Evolutionary conservation across 2,888 invertebrate species (phyloP).

Genomic region (Dilophus febrilis): DNA sequence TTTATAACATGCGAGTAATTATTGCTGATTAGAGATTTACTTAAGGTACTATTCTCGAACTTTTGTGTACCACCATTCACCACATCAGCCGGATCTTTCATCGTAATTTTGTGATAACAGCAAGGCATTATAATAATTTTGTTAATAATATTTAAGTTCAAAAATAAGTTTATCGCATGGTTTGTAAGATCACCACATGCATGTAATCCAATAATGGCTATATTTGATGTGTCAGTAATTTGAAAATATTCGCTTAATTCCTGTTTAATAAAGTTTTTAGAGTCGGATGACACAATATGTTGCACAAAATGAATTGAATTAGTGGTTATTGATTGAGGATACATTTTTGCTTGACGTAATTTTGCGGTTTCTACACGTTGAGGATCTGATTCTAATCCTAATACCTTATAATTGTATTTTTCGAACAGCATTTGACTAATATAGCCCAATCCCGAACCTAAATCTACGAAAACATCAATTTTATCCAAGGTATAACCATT

Average conservation of each 20-base stretch:
- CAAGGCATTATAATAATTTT: slow-evolving; percentile 55
- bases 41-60: slow-evolving; percentile 54
- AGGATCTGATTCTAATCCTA: slow-evolving; percentile 49
- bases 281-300: slow-evolving; percentile 37
- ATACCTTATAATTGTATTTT: slow-evolving; percentile 38
- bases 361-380: slow-evolving; percentile 38
- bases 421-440: slow-evolving; percentile 46
- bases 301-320: slow-evolving; percentile 38
- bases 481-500: slow-evolving; percentile 19
- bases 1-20: slow-evolving; percentile 31
- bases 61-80: too few species aligned
- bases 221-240: slow-evolving; percentile 12
- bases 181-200: slow-evolving; percentile 63
- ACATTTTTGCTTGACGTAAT: slow-evolving; percentile 36
- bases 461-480: slow-evolving; percentile 43
- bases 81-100: slow-evolving; percentile 8
- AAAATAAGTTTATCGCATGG: slow-evolving; percentile 46
- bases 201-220: slow-evolving; percentile 45
- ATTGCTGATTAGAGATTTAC: slow-evolving; percentile 32
- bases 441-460: slow-evolving; percentile 64
- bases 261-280: slow-evolving; percentile 29
- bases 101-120: slow-evolving; percentile 56
- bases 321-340: slow-evolving; percentile 31
- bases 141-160: slow-evolving; percentile 35
- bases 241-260: slow-evolving; percentile 25